These are phyloP conservation scores for Anabas testudineus DNA, from an alignment of 2,797 vertebrate genomes.

Conservation along the genomic window DNA sequence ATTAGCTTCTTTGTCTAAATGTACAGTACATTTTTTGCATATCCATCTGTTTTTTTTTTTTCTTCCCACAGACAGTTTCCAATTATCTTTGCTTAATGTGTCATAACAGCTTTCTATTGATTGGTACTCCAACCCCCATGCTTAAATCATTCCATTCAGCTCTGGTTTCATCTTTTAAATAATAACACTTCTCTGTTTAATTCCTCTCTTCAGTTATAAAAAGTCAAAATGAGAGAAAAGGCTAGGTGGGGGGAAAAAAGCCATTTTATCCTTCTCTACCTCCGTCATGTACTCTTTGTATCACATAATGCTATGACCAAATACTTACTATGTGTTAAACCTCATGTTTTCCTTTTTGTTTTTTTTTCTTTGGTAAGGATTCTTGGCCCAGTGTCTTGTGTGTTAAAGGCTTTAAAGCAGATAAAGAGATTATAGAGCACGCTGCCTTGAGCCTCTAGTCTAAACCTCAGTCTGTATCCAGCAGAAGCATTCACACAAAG, in stretches of 20 bases:
- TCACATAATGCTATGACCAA: slow-evolving; percentile 25
- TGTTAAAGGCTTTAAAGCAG: slow-evolving; percentile 72
- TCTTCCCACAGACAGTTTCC: slow-evolving; percentile 18
- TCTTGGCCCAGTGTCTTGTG: slow-evolving; percentile 57
- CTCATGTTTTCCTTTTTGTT: slow-evolving; percentile 22
- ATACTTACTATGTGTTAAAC: slow-evolving; percentile 34
- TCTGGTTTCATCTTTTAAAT: slow-evolving; percentile 42
- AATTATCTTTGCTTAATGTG: slow-evolving; percentile 59
- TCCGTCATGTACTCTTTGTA: slow-evolving; percentile 23
- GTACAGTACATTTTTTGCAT: slow-evolving; percentile 35
- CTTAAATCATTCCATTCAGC: slow-evolving; percentile 46
- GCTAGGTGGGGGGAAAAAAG: background rate
- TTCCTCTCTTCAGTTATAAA: slow-evolving; percentile 22
- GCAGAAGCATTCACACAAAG: slow-evolving; percentile 54
- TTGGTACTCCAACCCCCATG: slow-evolving; percentile 34
- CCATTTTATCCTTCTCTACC: slow-evolving; percentile 25
- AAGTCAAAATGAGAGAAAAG: slow-evolving; percentile 26
- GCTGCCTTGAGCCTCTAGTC: slow-evolving; percentile 58
- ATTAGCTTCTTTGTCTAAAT: slow-evolving; percentile 40
- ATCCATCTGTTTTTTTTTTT: background rate
- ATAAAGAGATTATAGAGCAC: slow-evolving; percentile 72
- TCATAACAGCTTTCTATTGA: slow-evolving; percentile 55
- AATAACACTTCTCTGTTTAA: slow-evolving; percentile 31
- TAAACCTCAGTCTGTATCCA: slow-evolving; percentile 61
- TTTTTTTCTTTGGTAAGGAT: slow-evolving; percentile 21